Conservation (phyloP, 2,797 vertebrate genomes). For the Poecilia velifera region DNA sequence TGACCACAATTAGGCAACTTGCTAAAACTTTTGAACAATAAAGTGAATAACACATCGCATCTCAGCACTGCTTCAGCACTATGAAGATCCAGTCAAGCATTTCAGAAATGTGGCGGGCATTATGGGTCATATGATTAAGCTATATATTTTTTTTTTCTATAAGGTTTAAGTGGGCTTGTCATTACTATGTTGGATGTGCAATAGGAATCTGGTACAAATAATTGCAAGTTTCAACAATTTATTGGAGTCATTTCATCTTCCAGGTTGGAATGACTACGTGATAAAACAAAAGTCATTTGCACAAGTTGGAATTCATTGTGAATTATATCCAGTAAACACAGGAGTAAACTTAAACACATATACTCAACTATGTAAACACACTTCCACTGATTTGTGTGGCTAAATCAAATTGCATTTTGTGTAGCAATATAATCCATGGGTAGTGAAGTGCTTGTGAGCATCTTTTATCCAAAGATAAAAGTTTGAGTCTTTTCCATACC, state of each 20-base stretch:
- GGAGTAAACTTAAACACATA: not conserved
- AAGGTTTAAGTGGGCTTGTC: constrained; percentile 46
- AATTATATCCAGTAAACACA: not conserved
- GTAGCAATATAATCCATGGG: not conserved
- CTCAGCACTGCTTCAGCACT: constrained; percentile 39
- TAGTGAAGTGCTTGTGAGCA: not conserved
- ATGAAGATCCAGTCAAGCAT: constrained; percentile 57
- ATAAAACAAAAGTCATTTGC: not conserved
- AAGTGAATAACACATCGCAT: constrained; percentile 37
- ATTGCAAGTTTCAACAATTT: not conserved
- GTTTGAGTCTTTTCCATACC: not conserved
- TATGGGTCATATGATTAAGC: constrained; percentile 18
- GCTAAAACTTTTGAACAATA: constrained; percentile 13
- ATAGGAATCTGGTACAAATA: constrained; percentile 27
- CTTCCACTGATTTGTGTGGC: not conserved
- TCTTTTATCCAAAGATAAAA: not conserved
- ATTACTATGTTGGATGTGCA: constrained; percentile 61
- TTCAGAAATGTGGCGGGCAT: constrained; percentile 57
- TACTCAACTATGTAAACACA: not conserved
- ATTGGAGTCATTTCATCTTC: not conserved
- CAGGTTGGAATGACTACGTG: not conserved
- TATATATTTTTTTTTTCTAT: constrained; percentile 20
- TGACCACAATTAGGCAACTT: constrained; percentile 19
- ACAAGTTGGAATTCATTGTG: not conserved
- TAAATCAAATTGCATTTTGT: not conserved